Base-by-base conservation (phyloP, 2,797 vertebrate species). In the Huso huso region DNA sequence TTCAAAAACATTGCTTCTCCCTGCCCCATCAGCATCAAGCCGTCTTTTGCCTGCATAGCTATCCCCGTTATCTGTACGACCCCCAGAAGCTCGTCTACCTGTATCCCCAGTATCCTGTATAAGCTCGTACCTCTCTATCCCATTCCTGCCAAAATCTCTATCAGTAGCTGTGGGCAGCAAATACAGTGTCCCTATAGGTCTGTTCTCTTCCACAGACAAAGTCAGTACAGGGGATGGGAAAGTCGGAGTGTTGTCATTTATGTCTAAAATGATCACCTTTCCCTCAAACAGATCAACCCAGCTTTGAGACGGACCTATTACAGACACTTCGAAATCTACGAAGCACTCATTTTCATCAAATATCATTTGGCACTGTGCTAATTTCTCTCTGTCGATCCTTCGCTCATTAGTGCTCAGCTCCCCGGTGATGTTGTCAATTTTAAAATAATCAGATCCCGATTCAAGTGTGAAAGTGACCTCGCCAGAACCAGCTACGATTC, bases 351-450 rank as follows among this genome's bases (percentile, higher is more conserved):
- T 98, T 79, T 98, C 96, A 74, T 99, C 96, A 85, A 97, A 97
- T 78, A 98, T 97, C 95, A 97, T 97, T 82, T 97, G 96, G 87
- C 96, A 98, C 91, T 98, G 96, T 82, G 94, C 94, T 74, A 98
- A 82, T 87, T 98, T 98, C 72, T 99, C 96, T 9, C 96, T 93
- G 92, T 98, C 96, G 77, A 98, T 95, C 81, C 96, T 92, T 78
- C 93, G 85, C 85, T 96, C 95, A 15, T 94, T 96, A 61, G 96
- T 99, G 86, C 92, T 94, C 76, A 99, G 90, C 85, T 98, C 96
- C 68, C 96, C 96, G 61, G 96, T 98, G 65, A 98, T 95, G 87
- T 98, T 98, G 88, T 98, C 95, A 82, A 99, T 98, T 84, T 98
- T 98, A 76, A 99, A 93, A 79, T 94, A 98, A 76, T 98, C 96